A percentile compares a stretch with the other conserved stretches of the same genome.
Evolutionary conservation across 2,113 vertebrate genomes (phyloP).

Genomic region (Ammodytes dubius): DNA sequence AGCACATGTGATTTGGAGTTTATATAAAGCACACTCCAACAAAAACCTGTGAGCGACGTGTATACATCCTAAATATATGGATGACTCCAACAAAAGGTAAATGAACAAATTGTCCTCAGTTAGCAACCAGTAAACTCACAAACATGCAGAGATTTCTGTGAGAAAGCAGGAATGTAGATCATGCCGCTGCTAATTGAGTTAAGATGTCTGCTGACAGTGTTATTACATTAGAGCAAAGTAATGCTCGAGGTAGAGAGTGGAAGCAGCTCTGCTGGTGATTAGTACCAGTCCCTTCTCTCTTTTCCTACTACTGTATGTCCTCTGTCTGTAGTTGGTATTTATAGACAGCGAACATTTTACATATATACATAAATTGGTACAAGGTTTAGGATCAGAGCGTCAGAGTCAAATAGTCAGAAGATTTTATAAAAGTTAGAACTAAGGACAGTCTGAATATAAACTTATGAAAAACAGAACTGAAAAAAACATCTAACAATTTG

Average conservation of each 20-base stretch:
- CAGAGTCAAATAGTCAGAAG: background rate
- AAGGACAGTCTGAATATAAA: background rate
- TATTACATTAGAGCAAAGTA: conserved; percentile 69
- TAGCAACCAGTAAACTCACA: conserved; percentile 2
- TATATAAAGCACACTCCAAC: background rate
- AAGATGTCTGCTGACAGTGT: conserved; percentile 70
- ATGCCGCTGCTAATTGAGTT: conserved; percentile 63
- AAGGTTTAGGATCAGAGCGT: background rate
- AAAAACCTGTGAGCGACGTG: background rate
- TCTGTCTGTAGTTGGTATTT: background rate
- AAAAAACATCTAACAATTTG: background rate
- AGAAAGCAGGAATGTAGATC: conserved; percentile 69
- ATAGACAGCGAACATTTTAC: background rate
- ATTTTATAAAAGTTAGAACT: background rate
- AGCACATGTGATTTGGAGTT: background rate
- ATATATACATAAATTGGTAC: background rate
- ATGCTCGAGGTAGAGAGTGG: conserved; percentile 49
- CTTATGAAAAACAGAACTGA: background rate
- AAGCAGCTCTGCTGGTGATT: conserved; percentile 14
- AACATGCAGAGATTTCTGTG: conserved; percentile 39
- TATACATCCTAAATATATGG: background rate
- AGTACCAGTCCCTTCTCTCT: conserved; percentile 1
- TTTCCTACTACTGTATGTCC: background rate
- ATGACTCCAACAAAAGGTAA: background rate
- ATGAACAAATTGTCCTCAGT: background rate